Evolutionary conservation across 2,888 invertebrate genomes (phyloP), one percentile per base, ranked within the genome.

Genomic region (Seira musarum): DNA sequence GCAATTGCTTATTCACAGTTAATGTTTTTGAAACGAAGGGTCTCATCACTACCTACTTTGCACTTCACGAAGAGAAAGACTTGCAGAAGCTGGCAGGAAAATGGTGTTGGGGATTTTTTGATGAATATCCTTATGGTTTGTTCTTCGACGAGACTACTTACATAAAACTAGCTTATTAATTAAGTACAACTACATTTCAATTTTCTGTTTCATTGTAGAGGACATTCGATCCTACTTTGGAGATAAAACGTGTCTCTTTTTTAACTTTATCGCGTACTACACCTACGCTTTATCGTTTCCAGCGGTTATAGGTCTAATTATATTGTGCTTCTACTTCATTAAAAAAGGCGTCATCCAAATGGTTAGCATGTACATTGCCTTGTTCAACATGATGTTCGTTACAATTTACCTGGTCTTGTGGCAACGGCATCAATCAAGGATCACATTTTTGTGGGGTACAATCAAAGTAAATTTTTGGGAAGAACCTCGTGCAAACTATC

Each of bases 391-490:
- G 67, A 13, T 82, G 0, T 68, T 72, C 40, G 70, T 79, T 22
- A 79, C 72, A 10, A 17, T 67, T n/a, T 74, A 79, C 49, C 19
- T 79, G 10, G 67, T 79, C 0, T 24, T 40, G 17, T 82, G 82
- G 82, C 74, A 75, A 21, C 46, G 82, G 17, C 35, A 79, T 13
- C 74, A 70, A 35, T 82, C 79, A 3, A 46, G 21, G 22, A 13
- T 82, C 1, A 68, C 79, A 2, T 79, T 61, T 24, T n/a, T n/a
- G 24, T 82, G 82, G 82, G 82, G 82, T 8, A 82, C 82, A 1
- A 21, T 82, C 10, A 25, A 57, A 53, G 25, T 61, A 68, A 64
- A 57, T 15, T 15, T 19, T 8, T 82, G 82, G 82, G 82, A 82
- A 21, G 70, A 67, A 3, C 71, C 79, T 0, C 60, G 82, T 22